These are phyloP conservation scores for Brevimyrus niger DNA, from an alignment of 2,113 vertebrate genomes.

Conservation along the genomic window DNA sequence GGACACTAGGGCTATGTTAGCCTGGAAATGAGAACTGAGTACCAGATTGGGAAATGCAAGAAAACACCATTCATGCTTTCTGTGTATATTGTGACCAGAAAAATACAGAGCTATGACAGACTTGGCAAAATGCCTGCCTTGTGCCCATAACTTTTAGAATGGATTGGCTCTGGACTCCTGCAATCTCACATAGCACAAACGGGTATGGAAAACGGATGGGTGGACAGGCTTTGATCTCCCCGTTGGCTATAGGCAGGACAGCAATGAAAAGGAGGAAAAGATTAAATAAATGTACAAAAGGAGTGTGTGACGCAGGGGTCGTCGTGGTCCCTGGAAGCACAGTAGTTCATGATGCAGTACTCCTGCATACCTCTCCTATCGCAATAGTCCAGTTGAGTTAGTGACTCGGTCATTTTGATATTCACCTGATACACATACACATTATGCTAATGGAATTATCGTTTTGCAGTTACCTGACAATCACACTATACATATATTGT, in stretches of 20 bases:
- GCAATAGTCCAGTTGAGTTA: not conserved
- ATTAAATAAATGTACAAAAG: not conserved
- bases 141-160: not conserved
- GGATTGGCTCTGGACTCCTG: not conserved
- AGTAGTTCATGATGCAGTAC: not conserved
- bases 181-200: not conserved
- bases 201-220: not conserved
- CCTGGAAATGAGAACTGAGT: conserved; percentile 1
- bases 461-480: not conserved
- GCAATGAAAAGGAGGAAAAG: not conserved
- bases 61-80: not conserved
- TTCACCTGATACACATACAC: not conserved
- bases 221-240: not conserved
- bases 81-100: not conserved
- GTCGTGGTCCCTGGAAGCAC: not conserved
- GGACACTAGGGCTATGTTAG: conserved; percentile 3
- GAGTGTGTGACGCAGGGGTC: not conserved
- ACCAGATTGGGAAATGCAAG: not conserved
- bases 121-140: not conserved
- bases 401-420: not conserved
- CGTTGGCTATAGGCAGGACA: not conserved
- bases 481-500: not conserved
- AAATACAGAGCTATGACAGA: not conserved
- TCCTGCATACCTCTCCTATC: not conserved
- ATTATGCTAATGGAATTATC: not conserved